Conservation (phyloP, 2,888 invertebrate genomes). For the Limnephilus lunatus region DNA sequence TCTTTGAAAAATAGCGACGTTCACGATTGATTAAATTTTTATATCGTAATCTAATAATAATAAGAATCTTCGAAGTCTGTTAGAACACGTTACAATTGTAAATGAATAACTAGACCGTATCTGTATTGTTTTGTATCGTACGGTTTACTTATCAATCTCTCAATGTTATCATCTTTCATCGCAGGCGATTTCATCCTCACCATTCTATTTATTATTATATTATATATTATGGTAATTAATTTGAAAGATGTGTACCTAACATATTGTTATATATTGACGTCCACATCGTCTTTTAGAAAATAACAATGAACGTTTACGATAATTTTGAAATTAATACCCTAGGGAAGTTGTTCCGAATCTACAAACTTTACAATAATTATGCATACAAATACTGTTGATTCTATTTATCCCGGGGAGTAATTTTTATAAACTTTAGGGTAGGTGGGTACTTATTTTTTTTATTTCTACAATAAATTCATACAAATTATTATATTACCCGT, state of each 20-base stretch:
- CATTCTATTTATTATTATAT: not conserved
- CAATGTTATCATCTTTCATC: not conserved
- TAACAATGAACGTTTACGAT: not conserved
- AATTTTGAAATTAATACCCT: not conserved
- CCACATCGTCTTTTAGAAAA: not conserved
- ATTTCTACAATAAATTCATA: not conserved
- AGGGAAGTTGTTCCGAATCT: not conserved
- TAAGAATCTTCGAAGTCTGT: not conserved
- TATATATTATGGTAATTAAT: not conserved
- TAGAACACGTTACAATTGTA: not conserved
- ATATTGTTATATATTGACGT: not conserved
- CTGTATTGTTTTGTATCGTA: not conserved
- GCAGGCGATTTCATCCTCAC: not conserved
- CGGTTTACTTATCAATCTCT: not conserved
- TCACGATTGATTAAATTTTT: not conserved
- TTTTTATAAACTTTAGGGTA: not conserved
- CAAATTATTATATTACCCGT: not conserved
- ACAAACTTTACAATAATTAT: not conserved
- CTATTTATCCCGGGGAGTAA: no score
- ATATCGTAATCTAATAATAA: not conserved
- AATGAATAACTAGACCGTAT: not conserved
- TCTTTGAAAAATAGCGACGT: not conserved
- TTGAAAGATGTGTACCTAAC: not conserved
- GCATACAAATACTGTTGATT: not conserved
- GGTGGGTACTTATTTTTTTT: not conserved